phyloP scores from a whole-genome alignment of 1,140 invertebrate species.

The Aphelenchoides fujianensis region DNA sequence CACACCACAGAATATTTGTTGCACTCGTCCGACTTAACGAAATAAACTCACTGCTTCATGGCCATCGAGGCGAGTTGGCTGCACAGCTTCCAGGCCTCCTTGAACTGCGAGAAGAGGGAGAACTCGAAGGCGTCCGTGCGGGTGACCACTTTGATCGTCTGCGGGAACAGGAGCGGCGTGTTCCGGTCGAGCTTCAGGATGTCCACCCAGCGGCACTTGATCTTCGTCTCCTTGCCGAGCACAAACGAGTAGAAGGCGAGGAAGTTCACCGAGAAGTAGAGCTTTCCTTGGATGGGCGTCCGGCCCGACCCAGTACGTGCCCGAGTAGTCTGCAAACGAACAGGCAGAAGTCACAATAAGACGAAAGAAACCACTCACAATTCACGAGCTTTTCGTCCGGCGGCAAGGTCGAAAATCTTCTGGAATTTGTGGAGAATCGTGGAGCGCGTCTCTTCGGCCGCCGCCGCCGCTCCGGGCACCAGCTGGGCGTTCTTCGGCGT shows the following conservation, averaged over 20 bases:
- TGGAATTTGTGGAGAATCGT: slow-evolving; percentile 77
- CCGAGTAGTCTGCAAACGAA: slow-evolving; percentile 67
- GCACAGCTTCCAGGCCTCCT: slow-evolving; percentile 84
- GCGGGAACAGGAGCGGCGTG: slow-evolving; percentile 71
- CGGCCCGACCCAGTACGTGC: slow-evolving; percentile 86
- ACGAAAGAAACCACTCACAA: slow-evolving; percentile 72
- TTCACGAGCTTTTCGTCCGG: slow-evolving; percentile 91
- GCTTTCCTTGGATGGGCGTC: slow-evolving; percentile 86
- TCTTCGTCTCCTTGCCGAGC: slow-evolving; percentile 81
- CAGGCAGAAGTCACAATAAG: slow-evolving; percentile 29
- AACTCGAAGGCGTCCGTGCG: slow-evolving; percentile 71
- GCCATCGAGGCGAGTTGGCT: slow-evolving; percentile 92
- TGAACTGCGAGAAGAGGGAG: slow-evolving; percentile 81
- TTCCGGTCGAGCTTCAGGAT: slow-evolving; percentile 65
- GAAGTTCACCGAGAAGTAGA: slow-evolving; percentile 91
- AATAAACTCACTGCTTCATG: slow-evolving; percentile 77
- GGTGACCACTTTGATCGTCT: slow-evolving; percentile 79
- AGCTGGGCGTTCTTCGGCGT: slow-evolving; percentile 6
- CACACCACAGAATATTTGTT: background rate
- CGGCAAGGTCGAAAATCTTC: slow-evolving; percentile 81
- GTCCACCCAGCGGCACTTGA: slow-evolving; percentile 74
- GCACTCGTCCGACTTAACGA: background rate
- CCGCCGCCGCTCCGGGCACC: background rate
- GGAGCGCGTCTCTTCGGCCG: slow-evolving; percentile 71
- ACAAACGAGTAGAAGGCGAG: slow-evolving; percentile 93